Conservation (phyloP, 2,888 invertebrate genomes). For the Schizotus pectinicornis region DNA sequence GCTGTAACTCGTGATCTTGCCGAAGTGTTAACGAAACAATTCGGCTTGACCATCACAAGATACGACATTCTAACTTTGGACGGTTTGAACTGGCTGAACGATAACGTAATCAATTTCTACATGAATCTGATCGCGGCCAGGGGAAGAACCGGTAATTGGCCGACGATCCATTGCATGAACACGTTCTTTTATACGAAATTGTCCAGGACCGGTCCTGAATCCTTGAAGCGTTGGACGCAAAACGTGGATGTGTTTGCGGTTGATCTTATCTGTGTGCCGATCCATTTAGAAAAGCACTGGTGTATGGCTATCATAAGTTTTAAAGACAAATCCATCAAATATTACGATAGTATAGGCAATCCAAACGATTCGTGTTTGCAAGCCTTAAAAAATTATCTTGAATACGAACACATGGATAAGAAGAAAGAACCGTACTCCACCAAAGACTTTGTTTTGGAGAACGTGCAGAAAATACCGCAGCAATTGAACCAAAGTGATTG, state of each 20-base stretch:
- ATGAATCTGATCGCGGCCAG: conserved; percentile 90
- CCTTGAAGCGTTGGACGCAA: conserved; percentile 89
- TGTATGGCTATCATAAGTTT: conserved; percentile 90
- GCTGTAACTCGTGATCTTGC: conserved; percentile 66
- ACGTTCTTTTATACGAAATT: conserved; percentile 95
- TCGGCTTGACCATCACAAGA: conserved; percentile 69
- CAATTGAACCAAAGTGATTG: conserved; percentile 98
- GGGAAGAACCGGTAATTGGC: conserved; percentile 68
- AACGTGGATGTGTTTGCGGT: conserved; percentile 87
- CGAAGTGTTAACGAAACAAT: conserved; percentile 70
- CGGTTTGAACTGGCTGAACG: conserved; percentile 93
- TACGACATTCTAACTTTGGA: conserved; percentile 83
- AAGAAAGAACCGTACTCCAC: conserved; percentile 77
- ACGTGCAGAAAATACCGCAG: conserved; percentile 83
- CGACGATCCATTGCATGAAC: conserved; percentile 86
- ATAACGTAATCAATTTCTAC: conserved; percentile 96
- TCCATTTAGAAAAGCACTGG: conserved; percentile 97
- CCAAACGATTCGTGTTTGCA: conserved; percentile 76
- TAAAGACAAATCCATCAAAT: conserved; percentile 56
- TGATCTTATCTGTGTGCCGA: conserved; percentile 87
- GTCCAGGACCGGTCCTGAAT: conserved; percentile 76
- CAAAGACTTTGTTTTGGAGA: conserved; percentile 70
- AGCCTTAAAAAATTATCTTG: conserved; percentile 77
- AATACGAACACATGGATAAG: conserved; percentile 87
- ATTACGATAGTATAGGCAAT: conserved; percentile 91